Evolutionary conservation across 1,140 invertebrate genomes (phyloP).

Genomic region (Littorina saxatilis): DNA sequence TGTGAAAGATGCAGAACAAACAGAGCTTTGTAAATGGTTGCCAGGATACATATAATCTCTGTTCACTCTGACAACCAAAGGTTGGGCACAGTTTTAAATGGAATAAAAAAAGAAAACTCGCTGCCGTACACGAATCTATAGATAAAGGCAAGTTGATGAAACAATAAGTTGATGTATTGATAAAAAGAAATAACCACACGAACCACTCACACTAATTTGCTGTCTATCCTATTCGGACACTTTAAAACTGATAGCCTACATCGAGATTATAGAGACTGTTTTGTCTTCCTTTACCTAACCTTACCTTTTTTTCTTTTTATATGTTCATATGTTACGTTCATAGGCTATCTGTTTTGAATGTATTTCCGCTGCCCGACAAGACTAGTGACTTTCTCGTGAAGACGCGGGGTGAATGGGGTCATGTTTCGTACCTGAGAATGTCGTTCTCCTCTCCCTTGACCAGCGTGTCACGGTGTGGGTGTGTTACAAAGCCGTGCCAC

Average conservation of each 20-base stretch:
- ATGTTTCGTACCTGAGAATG: conserved; percentile 43
- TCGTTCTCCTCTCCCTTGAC: conserved; percentile 27
- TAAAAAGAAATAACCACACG: no score
- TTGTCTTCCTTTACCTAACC: background rate
- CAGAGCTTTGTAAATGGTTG: no score
- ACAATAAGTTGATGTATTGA: no score
- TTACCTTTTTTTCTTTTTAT: background rate
- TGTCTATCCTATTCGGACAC: no score
- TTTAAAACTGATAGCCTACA: no score
- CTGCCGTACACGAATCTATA: background rate
- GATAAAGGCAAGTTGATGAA: no score
- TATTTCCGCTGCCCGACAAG: background rate
- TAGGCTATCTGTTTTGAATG: background rate
- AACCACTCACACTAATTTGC: no score
- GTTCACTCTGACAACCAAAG: background rate
- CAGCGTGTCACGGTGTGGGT: conserved; percentile 30
- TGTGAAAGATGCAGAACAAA: background rate
- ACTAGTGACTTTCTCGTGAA: background rate
- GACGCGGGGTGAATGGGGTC: no score
- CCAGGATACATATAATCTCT: no score
- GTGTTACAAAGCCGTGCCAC: conserved; percentile 21
- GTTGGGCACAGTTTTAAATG: background rate
- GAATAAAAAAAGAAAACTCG: background rate
- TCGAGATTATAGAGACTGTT: background rate
- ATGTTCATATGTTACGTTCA: background rate